Conservation (phyloP, 2,888 invertebrate genomes). For the Idaea straminata region DNA sequence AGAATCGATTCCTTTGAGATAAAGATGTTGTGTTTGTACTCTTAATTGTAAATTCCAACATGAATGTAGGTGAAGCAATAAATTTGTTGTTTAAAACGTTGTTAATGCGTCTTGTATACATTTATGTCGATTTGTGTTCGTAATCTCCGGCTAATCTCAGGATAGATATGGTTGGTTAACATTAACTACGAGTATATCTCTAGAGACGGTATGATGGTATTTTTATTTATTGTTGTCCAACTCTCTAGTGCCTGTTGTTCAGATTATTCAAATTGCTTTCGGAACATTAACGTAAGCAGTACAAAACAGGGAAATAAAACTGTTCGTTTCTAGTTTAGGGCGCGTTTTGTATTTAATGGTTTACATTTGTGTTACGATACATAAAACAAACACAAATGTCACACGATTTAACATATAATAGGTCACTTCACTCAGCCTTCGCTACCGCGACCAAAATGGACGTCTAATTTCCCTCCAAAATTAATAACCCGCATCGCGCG, state of each 20-base stretch:
- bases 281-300: neutral
- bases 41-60: conserved; percentile 74
- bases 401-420: conserved; percentile 35
- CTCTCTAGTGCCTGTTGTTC: neutral
- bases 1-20: conserved; percentile 67
- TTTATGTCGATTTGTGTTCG: conserved; percentile 29
- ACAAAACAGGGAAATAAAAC: neutral
- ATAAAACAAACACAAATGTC: conserved; percentile 21
- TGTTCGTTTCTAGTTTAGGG: neutral
- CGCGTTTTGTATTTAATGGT: neutral
- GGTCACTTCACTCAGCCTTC: conserved; percentile 38
- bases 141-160: neutral
- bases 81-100: conserved; percentile 45
- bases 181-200: neutral
- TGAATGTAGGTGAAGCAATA: conserved; percentile 47
- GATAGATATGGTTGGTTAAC: neutral
- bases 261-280: neutral
- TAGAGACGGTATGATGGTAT: neutral
- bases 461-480: conserved; percentile 65
- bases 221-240: neutral
- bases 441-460: conserved; percentile 50
- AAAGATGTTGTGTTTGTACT: conserved; percentile 73
- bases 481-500: conserved; percentile 61
- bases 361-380: neutral
- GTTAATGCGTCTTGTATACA: conserved; percentile 34